Conservation (phyloP, 1,140 invertebrate species). For the Bicyclus anynana region DNA sequence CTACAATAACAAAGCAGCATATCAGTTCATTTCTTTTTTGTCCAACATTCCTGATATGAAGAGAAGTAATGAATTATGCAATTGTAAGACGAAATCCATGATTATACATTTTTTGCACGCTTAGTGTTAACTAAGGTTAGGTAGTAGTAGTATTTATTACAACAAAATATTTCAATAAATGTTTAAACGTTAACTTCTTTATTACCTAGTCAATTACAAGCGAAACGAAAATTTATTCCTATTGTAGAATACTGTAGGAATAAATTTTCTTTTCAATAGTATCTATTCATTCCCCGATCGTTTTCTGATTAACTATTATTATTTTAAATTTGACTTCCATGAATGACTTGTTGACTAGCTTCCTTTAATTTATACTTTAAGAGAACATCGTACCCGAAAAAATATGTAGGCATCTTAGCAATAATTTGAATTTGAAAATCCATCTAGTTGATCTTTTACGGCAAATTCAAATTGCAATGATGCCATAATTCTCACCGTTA, state of each 20-base stretch:
- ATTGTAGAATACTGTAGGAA: no score
- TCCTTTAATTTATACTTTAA: no score
- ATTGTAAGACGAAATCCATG: not conserved
- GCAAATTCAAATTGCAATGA: not conserved
- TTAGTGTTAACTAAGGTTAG: not conserved
- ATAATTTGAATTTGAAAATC: not conserved
- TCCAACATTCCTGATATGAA: not conserved
- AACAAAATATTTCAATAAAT: no score
- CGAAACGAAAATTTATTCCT: no score
- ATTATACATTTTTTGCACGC: not conserved
- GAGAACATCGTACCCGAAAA: not conserved
- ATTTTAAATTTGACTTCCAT: no score
- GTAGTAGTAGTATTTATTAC: not conserved
- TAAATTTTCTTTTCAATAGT: no score
- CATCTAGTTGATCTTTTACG: no score
- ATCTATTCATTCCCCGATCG: no score
- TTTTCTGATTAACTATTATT: no score
- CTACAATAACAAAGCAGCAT: not conserved
- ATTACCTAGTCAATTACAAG: no score
- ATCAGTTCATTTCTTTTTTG: not conserved
- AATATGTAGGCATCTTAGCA: not conserved
- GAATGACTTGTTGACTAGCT: no score
- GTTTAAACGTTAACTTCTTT: no score
- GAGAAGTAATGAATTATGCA: not conserved
- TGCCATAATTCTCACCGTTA: constrained; percentile 1